Conservation (phyloP, 2,888 invertebrate species). For the Meta bourneti region DNA sequence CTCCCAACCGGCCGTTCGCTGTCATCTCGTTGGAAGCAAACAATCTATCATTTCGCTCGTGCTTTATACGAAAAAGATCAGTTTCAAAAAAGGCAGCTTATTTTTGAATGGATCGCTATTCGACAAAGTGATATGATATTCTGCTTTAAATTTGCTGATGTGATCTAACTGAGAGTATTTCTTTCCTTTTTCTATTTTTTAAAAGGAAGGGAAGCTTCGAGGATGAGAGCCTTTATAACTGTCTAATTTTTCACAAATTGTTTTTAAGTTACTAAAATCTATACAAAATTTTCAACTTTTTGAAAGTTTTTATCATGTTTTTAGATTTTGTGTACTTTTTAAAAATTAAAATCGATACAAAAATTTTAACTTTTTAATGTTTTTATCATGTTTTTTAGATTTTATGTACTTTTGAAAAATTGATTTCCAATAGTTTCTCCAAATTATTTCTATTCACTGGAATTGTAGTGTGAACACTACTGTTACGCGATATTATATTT, state of each 20-base stretch:
- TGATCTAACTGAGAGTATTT: slow-evolving; percentile 56
- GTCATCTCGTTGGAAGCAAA: slow-evolving; percentile 60
- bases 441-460: no score
- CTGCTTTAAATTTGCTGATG: slow-evolving; percentile 75
- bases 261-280: background rate
- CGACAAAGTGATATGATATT: slow-evolving; percentile 75
- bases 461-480: no score
- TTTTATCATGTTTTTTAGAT: no score
- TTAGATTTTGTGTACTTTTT: no score
- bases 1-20: slow-evolving; percentile 66
- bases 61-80: slow-evolving; percentile 75
- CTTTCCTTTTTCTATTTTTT: slow-evolving; percentile 22
- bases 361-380: no score
- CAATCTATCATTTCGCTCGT: slow-evolving; percentile 72
- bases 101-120: slow-evolving; percentile 74
- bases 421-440: no score
- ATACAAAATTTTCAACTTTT: no score
- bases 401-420: no score
- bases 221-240: background rate
- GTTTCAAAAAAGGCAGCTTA: slow-evolving; percentile 72
- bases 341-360: no score
- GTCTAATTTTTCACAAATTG: background rate
- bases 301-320: no score
- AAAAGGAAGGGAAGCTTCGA: background rate
- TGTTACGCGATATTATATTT: no score